Evolutionary conservation across 2,797 vertebrate genomes (phyloP).

Genomic region (Nothura maculosa): DNA sequence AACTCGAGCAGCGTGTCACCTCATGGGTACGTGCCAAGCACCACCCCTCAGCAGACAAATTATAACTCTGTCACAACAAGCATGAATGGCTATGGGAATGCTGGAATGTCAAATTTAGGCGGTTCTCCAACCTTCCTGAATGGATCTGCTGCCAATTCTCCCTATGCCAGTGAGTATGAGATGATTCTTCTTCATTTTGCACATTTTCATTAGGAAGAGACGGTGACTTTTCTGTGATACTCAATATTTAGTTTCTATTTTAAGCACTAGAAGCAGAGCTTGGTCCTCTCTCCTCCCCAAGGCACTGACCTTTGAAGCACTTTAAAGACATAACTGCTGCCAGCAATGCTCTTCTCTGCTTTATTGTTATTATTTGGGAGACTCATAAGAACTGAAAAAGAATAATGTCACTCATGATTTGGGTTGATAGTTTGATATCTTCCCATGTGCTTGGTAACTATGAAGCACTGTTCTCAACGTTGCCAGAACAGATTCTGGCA

Average conservation of each 20-base stretch:
- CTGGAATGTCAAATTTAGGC: constrained; percentile 96
- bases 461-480: neutral
- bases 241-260: neutral
- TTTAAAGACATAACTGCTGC: neutral
- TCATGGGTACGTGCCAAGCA: constrained; percentile 96
- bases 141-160: constrained; percentile 97
- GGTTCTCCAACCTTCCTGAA: constrained; percentile 97
- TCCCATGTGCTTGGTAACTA: neutral
- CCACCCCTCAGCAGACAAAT: constrained; percentile 96
- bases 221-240: neutral
- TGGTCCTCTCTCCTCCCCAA: neutral
- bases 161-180: constrained; percentile 94
- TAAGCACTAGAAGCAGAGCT: neutral
- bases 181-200: neutral
- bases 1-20: constrained; percentile 97
- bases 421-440: neutral
- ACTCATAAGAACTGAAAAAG: neutral
- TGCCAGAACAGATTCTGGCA: neutral
- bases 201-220: neutral
- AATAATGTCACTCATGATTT: neutral
- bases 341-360: neutral
- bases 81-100: constrained; percentile 97
- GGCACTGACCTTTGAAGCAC: neutral
- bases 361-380: neutral
- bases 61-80: constrained; percentile 96